Base-by-base conservation (phyloP, 2,797 vertebrate species). In the Pangasius krempfi region DNA sequence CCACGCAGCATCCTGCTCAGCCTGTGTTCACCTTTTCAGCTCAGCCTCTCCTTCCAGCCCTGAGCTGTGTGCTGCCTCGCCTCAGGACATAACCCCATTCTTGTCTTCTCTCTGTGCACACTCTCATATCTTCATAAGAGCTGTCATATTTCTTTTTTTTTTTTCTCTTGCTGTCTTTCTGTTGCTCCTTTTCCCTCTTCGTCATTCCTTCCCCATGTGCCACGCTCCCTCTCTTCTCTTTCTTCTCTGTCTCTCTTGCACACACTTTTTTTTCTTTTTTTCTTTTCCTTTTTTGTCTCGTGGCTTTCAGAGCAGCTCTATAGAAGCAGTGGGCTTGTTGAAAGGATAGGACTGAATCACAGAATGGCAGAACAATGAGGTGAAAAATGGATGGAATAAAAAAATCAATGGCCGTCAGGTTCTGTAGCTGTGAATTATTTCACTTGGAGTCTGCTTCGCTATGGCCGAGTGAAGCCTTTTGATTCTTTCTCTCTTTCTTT, bases 361-460 rank as follows among this genome's bases (percentile, higher is more conserved):
- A 86, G 70, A 72, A 47, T 75, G 75, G 86, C 86, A 68, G 78
- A 89, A 89, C 91, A 93, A 90, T 92, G 86, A 86, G 33, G 60
- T 50, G 66, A 91, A 90, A 89, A 89, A 89, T 86, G 66, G 79
- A 88, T 66, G 58, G 66, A 88, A 88, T 83, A 64, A 70, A 76
- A 75, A 88, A 89, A 91, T 90, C 90, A 90, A 91, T 90, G 73
- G 84, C 44, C 80, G 84, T 89, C 91, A 90, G 70, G 87, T 70
- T 88, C 75, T 87, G 89, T 86, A 86, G 60, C 33, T 37, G 86
- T 58, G 84, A 90, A 75, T 86, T 86, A 88, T 90, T 88, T 86
- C 76, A 64, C 78, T 40, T 16, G 6, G 60, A 54, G 86, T 79
- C 80, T 54, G 37, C 85, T 80, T 88, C 20, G 54, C 47, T 80